Evolutionary conservation across 2,888 invertebrate species (phyloP).

Genomic region (Eledona agricola): DNA sequence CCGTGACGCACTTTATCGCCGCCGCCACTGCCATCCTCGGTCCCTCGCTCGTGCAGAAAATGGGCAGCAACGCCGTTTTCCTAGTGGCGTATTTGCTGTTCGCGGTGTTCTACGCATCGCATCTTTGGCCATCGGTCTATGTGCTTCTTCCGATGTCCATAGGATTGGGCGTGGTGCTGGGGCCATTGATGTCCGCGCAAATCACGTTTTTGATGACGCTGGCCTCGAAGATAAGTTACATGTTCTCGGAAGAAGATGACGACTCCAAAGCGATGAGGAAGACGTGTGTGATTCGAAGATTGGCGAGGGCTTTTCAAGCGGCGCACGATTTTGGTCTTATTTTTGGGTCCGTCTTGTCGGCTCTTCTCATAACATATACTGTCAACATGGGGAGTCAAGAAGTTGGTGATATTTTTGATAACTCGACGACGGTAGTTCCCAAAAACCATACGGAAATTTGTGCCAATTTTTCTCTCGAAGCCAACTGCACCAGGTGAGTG

Average conservation of each 20-base stretch:
- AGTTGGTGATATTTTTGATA: conserved; percentile 19
- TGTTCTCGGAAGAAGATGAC: conserved; percentile 62
- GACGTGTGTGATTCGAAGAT: conserved; percentile 62
- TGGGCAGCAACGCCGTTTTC: conserved; percentile 65
- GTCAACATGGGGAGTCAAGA: conserved; percentile 41
- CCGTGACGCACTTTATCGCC: conserved; percentile 70
- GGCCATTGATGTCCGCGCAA: conserved; percentile 57
- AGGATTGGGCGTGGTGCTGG: conserved; percentile 68
- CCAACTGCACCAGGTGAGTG: conserved; percentile 26
- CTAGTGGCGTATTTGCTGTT: conserved; percentile 68
- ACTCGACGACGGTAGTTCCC: conserved; percentile 5
- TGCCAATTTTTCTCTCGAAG: conserved; percentile 8
- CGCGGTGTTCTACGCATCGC: conserved; percentile 69
- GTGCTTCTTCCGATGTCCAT: conserved; percentile 66
- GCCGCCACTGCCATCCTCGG: conserved; percentile 67
- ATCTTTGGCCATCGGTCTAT: conserved; percentile 67
- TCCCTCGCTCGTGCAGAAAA: conserved; percentile 65
- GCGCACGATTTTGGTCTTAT: conserved; percentile 69
- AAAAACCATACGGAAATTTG: conserved; percentile 22
- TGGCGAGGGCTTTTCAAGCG: conserved; percentile 66
- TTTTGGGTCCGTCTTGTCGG: conserved; percentile 65
- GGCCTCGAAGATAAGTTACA: conserved; percentile 60
- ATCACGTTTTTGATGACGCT: conserved; percentile 62
- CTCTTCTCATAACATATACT: conserved; percentile 57
- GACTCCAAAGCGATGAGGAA: conserved; percentile 52